A percentile compares a stretch with the other conserved stretches of the same genome.
Evolutionary conservation across 2,113 vertebrate genomes (phyloP).

Genomic region (Petaurus breviceps): DNA sequence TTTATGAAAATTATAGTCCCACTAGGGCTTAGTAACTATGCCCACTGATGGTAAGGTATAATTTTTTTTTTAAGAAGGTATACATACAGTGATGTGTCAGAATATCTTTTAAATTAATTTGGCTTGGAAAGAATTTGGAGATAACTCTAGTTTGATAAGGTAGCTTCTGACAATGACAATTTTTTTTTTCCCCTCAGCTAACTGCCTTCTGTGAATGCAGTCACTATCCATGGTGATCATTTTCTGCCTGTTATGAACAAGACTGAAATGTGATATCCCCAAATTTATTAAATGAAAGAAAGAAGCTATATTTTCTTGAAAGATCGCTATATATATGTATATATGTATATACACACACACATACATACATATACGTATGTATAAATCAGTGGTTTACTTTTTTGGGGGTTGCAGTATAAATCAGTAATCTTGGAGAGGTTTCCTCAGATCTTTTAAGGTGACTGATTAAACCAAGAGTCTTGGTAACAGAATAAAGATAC

Average conservation of each 20-base stretch:
- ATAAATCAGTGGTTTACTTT: constrained; percentile 55
- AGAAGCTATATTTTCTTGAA: constrained; percentile 84
- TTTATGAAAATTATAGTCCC: neutral
- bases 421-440: constrained; percentile 82
- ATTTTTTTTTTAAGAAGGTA: neutral
- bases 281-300: constrained; percentile 83
- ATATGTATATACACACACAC: constrained; percentile 76
- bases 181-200: constrained; percentile 89
- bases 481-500: constrained; percentile 71
- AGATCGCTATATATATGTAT: constrained; percentile 65
- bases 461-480: constrained; percentile 70
- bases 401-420: constrained; percentile 81
- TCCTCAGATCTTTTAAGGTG: constrained; percentile 73
- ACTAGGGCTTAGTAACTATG: neutral
- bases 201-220: constrained; percentile 90
- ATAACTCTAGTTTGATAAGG: neutral
- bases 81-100: neutral
- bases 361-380: neutral
- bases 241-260: constrained; percentile 87
- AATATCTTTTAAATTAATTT: neutral
- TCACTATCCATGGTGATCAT: constrained; percentile 84
- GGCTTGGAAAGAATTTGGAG: neutral
- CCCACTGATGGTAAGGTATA: neutral
- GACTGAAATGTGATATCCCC: constrained; percentile 87
- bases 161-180: constrained; percentile 64